Evolutionary conservation across 2,113 vertebrate species (phyloP).

Genomic region (Tichodroma muraria): DNA sequence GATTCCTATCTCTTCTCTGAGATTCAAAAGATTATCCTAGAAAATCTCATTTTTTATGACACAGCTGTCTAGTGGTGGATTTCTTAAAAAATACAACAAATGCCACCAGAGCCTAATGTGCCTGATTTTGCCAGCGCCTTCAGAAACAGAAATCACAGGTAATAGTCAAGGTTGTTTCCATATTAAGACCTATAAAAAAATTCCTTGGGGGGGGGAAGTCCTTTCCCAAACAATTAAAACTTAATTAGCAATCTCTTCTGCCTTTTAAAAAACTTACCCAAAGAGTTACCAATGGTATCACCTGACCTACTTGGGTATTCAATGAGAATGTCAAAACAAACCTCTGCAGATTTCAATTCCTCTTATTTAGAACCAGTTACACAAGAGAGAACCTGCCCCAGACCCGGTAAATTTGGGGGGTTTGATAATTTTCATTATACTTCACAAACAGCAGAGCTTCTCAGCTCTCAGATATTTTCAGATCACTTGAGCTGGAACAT

Average conservation of each 20-base stretch:
- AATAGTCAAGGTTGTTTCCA: neutral
- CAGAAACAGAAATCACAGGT: neutral
- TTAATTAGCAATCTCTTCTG: neutral
- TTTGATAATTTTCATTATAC: neutral
- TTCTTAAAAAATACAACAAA: neutral
- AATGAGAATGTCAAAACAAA: neutral
- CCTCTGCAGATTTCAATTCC: neutral
- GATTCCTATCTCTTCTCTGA: neutral
- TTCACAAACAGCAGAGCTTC: neutral
- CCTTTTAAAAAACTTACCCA: neutral
- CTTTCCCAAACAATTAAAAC: neutral
- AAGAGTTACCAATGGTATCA: neutral
- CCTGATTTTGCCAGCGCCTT: neutral
- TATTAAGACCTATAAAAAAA: neutral
- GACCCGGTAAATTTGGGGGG: neutral
- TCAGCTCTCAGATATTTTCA: constrained; percentile 17
- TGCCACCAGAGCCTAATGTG: neutral
- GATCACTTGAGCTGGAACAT: neutral
- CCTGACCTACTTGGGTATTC: neutral
- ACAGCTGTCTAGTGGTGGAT: neutral
- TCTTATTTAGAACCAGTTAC: neutral
- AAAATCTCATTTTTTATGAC: neutral
- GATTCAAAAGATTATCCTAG: neutral
- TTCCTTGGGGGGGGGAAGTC: neutral
- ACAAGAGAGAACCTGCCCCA: neutral